These are phyloP conservation scores for Palythoa caribaeorum DNA, from an alignment of 92 coral and sea anemone species.

Conservation along the genomic window DNA sequence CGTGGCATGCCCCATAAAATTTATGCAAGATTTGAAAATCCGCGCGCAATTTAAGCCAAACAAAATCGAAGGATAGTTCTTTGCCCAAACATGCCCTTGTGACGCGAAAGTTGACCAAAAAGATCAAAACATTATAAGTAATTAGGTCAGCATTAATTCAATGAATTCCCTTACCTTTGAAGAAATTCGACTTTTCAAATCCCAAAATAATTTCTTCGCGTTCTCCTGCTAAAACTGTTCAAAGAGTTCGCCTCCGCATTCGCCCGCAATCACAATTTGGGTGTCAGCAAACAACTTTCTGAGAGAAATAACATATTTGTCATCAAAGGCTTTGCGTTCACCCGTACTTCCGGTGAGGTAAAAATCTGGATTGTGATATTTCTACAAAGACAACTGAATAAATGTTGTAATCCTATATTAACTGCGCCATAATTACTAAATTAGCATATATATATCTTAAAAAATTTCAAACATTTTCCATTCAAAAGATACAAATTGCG, in stretches of 20 bases:
- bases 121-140: not conserved
- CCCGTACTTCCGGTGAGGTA: not conserved
- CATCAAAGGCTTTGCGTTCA: not conserved
- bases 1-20: not conserved
- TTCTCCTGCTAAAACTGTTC: constrained; percentile 64
- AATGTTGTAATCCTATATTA: not conserved
- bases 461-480: no score
- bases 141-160: not conserved
- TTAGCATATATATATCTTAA: not conserved
- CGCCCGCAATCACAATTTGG: constrained; percentile 35
- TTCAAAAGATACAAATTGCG: no score
- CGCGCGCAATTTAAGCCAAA: constrained; percentile 87
- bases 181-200: constrained; percentile 19
- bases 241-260: constrained; percentile 27
- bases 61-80: constrained; percentile 28
- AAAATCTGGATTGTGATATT: not conserved
- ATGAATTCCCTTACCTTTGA: constrained; percentile 61
- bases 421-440: not conserved
- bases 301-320: constrained; percentile 23
- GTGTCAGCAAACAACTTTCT: constrained; percentile 23
- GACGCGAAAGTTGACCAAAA: constrained; percentile 49
- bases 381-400: not conserved
- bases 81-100: constrained; percentile 83
- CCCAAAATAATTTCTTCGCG: constrained; percentile 2
- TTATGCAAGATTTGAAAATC: constrained; percentile 71